These are phyloP conservation scores for Pangasius macronema DNA, from an alignment of 2,797 vertebrate genomes.

Conservation along the genomic window DNA sequence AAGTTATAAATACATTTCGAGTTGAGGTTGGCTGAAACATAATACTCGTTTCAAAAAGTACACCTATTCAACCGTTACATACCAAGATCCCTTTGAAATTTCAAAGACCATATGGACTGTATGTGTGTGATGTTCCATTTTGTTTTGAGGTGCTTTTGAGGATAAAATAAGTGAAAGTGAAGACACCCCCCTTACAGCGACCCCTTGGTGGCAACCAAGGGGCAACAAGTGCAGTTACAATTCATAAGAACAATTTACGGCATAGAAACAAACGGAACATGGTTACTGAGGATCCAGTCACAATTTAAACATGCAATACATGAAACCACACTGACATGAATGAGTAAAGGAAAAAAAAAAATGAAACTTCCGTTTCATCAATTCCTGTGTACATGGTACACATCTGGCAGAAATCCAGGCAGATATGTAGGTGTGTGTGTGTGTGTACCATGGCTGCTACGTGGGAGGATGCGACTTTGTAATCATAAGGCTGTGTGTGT, in stretches of 20 bases:
- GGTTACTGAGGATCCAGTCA: constrained; percentile 76
- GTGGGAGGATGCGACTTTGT: constrained; percentile 21
- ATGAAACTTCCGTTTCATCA: constrained; percentile 70
- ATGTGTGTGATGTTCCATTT: constrained; percentile 58
- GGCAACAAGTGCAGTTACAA: constrained; percentile 63
- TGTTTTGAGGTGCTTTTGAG: constrained; percentile 70
- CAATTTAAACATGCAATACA: constrained; percentile 73
- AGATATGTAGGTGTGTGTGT: constrained; percentile 42
- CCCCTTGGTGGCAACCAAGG: constrained; percentile 8
- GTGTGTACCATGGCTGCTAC: constrained; percentile 15
- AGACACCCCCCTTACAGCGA: constrained; percentile 22
- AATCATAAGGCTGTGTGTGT: constrained; percentile 23
- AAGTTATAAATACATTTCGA: constrained; percentile 77
- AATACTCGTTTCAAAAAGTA: constrained; percentile 72
- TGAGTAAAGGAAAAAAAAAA: constrained; percentile 63
- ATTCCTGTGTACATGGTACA: constrained; percentile 77
- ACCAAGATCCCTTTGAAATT: constrained; percentile 63
- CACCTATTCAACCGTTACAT: constrained; percentile 63
- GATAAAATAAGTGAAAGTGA: constrained; percentile 47
- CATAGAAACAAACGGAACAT: constrained; percentile 68
- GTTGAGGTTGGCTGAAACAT: constrained; percentile 73
- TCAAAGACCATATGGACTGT: constrained; percentile 56
- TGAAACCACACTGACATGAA: constrained; percentile 70
- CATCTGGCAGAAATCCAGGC: constrained; percentile 66
- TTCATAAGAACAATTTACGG: constrained; percentile 68